These are phyloP conservation scores for Chymomyza procnemis DNA, from an alignment of 2,888 invertebrate genomes.

Conservation along the genomic window DNA sequence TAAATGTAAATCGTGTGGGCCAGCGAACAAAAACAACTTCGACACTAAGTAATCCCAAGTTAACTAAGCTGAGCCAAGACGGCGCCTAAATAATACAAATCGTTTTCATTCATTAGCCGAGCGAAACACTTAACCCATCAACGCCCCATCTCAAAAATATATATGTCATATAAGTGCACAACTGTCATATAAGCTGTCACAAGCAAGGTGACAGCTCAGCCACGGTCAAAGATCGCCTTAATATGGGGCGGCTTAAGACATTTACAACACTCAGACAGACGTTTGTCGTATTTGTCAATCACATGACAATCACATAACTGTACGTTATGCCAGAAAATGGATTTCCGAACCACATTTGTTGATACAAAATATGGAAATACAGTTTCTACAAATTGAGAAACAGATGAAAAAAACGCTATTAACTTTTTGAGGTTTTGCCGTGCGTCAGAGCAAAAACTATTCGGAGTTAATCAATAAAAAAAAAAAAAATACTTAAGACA, in stretches of 20 bases:
- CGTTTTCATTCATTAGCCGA: conserved; percentile 43
- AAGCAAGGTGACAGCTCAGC: conserved; percentile 35
- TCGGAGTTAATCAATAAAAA: conserved; percentile 6
- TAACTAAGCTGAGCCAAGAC: conserved; percentile 1
- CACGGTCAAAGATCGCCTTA: conserved; percentile 1
- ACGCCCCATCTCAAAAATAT: conserved; percentile 24
- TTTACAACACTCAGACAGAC: neutral
- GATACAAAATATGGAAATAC: conserved; percentile 13
- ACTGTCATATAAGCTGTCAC: conserved; percentile 60
- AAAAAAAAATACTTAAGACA: conserved; percentile 26
- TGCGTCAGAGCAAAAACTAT: conserved; percentile 22
- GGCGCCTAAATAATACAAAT: neutral
- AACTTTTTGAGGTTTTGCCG: conserved; percentile 70
- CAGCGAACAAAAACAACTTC: neutral
- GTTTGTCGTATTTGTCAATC: conserved; percentile 57
- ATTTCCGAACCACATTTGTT: conserved; percentile 63
- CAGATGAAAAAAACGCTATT: conserved; percentile 67
- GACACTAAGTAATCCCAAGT: conserved; percentile 28
- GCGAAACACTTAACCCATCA: conserved; percentile 67
- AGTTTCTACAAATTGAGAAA: conserved; percentile 26
- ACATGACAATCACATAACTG: conserved; percentile 61
- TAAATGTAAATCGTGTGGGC: conserved; percentile 36
- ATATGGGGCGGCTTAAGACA: neutral
- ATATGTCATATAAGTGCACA: neutral
- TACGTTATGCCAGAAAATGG: conserved; percentile 51